Evolutionary conservation across 2,797 vertebrate genomes (phyloP), one percentile per base, ranked within the genome.

Genomic region (Knipowitschia caucasica): DNA sequence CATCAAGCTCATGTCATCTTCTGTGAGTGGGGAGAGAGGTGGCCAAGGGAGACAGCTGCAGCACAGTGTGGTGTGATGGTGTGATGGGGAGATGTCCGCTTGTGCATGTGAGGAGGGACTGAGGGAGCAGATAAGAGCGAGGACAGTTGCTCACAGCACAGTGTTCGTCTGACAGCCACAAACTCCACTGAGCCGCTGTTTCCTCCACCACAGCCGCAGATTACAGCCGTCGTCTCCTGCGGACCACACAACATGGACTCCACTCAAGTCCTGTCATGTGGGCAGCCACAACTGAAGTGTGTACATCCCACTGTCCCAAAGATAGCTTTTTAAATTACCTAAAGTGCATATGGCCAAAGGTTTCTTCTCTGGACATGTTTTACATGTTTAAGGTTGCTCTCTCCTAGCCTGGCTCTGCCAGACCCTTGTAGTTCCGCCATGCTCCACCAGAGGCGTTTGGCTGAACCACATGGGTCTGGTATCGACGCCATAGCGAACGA

Each of bases 1-100:
- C 87, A 84, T 90, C 81, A 84, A 84, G 82, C 72, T 66, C 74
- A 66, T 81, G 83, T 88, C 86, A 88, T 84, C 81, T 70, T 80
- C 56, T 47, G 56, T 53, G 67, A 75, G 81, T 74, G 74, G 71
- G 74, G 72, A 77, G 72, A 79, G 70, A 82, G 77, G 75, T 80
- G 79, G 78, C 75, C 47, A 29, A 72, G 66, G 78, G 72, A 87
- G 78, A 83, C 79, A 78, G 75, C 69, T 77, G 80, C 76, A 49
- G 57, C 64, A 75, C 52, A 77, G 59, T 63, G 57, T 75, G 79
- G 68, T 55, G 42, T 73, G 81, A 78, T 61, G 69, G 56, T 39
- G 60, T 61, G 69, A 55, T 39, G 60, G 71, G 69, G 63, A 59
- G 76, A 76, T 25, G 56, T 53, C 40, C 54, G 42, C 58, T 61